phyloP scores from a whole-genome alignment of 2,888 invertebrate species.

The Prenolepis imparis region DNA sequence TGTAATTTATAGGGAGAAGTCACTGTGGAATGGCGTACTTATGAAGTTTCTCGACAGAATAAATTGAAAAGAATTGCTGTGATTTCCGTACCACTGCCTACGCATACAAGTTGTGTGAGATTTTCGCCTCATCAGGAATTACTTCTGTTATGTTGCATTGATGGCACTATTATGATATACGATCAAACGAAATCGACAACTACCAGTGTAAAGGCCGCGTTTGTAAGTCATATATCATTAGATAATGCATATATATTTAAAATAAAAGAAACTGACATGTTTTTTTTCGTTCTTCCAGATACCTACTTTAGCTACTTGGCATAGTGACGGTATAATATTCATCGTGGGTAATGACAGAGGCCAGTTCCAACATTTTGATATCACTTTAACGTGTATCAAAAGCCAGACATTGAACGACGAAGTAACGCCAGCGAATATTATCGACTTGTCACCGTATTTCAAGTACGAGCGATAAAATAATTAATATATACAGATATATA shows the following conservation, averaged over 20 bases:
- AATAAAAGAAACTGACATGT: constrained; percentile 5
- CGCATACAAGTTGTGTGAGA: constrained; percentile 89
- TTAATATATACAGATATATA: not conserved
- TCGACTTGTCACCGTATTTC: constrained; percentile 90
- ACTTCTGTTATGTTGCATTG: constrained; percentile 93
- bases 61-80: constrained; percentile 89
- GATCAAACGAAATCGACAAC: constrained; percentile 92
- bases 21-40: constrained; percentile 90
- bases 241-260: constrained; percentile 8
- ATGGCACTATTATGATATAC: constrained; percentile 93
- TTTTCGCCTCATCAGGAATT: constrained; percentile 92
- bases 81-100: constrained; percentile 91
- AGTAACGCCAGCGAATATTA: constrained; percentile 88
- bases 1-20: constrained; percentile 88
- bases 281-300: constrained; percentile 86
- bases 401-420: constrained; percentile 91
- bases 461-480: constrained; percentile 77
- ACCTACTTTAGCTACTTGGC: constrained; percentile 91
- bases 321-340: constrained; percentile 90
- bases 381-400: constrained; percentile 90
- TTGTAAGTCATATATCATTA: constrained; percentile 88
- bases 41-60: constrained; percentile 88
- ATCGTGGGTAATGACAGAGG: constrained; percentile 91
- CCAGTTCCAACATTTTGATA: constrained; percentile 92
- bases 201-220: constrained; percentile 91